Conservation (phyloP, 2,888 invertebrate species). For the Eupithecia subumbrata region DNA sequence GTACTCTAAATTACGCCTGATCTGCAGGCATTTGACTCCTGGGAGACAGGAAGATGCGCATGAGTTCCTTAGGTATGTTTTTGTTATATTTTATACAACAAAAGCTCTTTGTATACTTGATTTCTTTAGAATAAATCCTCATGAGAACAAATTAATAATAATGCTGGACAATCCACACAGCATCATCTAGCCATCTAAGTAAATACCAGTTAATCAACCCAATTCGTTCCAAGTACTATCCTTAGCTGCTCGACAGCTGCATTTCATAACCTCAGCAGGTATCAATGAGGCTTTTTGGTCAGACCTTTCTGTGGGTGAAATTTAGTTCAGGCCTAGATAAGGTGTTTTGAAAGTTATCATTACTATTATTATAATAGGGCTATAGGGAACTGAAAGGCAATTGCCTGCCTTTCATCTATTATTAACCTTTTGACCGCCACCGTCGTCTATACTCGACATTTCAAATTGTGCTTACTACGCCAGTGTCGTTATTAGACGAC, state of each 20-base stretch:
- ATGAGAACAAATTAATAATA: background rate
- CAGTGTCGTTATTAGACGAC: too few species aligned
- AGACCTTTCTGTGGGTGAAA: too few species aligned
- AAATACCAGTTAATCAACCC: too few species aligned
- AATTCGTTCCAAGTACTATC: too few species aligned
- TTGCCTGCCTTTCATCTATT: background rate
- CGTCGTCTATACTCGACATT: too few species aligned
- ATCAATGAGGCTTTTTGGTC: too few species aligned
- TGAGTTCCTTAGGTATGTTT: slow-evolving; percentile 91
- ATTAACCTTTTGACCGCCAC: too few species aligned
- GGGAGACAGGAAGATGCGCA: slow-evolving; percentile 99
- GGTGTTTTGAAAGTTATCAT: background rate
- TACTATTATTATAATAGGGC: background rate
- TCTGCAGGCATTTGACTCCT: slow-evolving; percentile 93
- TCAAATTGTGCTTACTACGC: too few species aligned
- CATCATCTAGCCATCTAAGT: background rate
- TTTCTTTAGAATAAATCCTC: background rate
- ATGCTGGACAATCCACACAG: too few species aligned
- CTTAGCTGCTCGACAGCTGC: too few species aligned
- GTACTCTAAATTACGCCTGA: slow-evolving; percentile 90
- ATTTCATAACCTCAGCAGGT: too few species aligned
- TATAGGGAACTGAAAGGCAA: background rate
- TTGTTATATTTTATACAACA: background rate
- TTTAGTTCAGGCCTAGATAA: background rate
- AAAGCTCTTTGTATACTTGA: background rate